A percentile compares a stretch with the other conserved stretches of the same genome.
Evolutionary conservation across 1,140 invertebrate genomes (phyloP).

Genomic region (Drosophila saltans): DNA sequence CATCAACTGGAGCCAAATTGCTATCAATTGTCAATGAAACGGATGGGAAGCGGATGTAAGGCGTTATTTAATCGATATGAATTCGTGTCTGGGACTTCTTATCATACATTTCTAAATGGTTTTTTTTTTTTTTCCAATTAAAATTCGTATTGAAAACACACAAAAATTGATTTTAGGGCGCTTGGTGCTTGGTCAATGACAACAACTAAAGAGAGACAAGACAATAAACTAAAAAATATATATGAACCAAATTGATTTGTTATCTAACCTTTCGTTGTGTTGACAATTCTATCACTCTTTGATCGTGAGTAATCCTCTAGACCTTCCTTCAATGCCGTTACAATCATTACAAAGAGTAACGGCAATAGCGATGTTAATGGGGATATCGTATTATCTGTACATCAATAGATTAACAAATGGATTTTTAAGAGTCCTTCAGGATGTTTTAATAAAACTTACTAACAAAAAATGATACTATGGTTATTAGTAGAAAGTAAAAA

Average conservation of each 20-base stretch:
- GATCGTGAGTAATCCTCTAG: conserved; percentile 92
- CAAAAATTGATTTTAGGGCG: too few relatives aligned
- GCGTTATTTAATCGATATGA: too few relatives aligned
- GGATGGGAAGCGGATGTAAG: too few relatives aligned
- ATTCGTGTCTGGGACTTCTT: too few relatives aligned
- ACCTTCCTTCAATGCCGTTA: conserved; percentile 91
- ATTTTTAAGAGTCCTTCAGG: too few relatives aligned
- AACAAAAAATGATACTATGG: conserved; percentile 86
- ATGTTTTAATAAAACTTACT: conserved; percentile 83
- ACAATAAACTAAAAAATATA: background rate
- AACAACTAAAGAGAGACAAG: background rate
- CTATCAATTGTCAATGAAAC: too few relatives aligned
- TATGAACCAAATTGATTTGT: background rate
- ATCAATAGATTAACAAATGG: conserved; percentile 23
- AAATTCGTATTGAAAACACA: too few relatives aligned
- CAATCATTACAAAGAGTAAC: conserved; percentile 89
- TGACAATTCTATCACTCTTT: conserved; percentile 88
- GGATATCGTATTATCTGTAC: conserved; percentile 88
- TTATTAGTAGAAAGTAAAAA: conserved; percentile 91
- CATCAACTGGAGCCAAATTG: background rate
- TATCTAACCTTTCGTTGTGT: conserved; percentile 85
- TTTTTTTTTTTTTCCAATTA: too few relatives aligned
- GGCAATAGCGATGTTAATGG: conserved; percentile 90
- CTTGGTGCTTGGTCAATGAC: too few relatives aligned
- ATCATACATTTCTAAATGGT: too few relatives aligned